Conservation (phyloP, 2,888 invertebrate species). For the Trichogramma evanescens region DNA sequence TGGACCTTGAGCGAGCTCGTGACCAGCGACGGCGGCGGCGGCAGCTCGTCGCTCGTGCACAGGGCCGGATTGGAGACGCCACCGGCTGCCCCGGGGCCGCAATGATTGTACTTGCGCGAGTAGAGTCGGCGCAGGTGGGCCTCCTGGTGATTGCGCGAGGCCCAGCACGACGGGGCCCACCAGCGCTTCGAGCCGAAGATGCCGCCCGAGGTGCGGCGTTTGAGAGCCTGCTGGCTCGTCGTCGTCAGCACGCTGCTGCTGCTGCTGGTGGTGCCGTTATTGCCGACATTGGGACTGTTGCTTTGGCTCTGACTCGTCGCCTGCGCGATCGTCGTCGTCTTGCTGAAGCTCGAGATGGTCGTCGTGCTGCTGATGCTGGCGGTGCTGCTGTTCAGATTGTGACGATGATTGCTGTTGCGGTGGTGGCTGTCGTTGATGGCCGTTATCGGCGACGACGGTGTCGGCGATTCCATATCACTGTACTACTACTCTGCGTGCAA, state of each 20-base stretch:
- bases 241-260: conserved; percentile 24
- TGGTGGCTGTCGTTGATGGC: too few relatives aligned
- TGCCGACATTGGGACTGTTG: not conserved
- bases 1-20: conserved; percentile 3
- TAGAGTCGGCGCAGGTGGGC: conserved; percentile 43
- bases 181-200: conserved; percentile 42
- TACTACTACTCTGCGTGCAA: too few relatives aligned
- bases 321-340: not conserved
- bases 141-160: conserved; percentile 43
- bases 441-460: too few relatives aligned
- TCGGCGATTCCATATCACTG: too few relatives aligned
- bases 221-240: conserved; percentile 42
- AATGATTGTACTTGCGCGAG: conserved; percentile 33
- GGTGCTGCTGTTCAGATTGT: too few relatives aligned
- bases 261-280: not conserved
- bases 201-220: conserved; percentile 35
- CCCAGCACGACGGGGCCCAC: conserved; percentile 46
- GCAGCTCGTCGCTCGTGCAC: conserved; percentile 11
- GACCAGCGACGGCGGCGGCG: conserved; percentile 8
- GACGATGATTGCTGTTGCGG: too few relatives aligned
- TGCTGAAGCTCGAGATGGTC: not conserved
- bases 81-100: conserved; percentile 17
- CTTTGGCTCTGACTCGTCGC: too few relatives aligned
- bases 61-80: conserved; percentile 9
- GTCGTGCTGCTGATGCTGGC: not conserved